A percentile compares a stretch with the other conserved stretches of the same genome.
phyloP scores from a whole-genome alignment of 2,113 vertebrate species.

The Turnix velox region DNA sequence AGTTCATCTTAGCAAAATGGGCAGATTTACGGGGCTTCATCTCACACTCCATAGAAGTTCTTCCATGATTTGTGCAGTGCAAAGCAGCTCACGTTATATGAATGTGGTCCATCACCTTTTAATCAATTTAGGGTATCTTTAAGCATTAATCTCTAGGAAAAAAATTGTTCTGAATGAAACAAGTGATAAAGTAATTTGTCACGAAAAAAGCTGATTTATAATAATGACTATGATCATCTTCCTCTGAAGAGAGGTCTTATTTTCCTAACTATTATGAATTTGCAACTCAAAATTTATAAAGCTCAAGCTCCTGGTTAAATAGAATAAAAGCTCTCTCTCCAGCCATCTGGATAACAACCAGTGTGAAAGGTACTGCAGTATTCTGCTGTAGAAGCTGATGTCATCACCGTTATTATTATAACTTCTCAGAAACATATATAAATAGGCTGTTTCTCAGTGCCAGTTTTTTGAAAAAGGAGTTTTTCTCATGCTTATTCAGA shows the following conservation, averaged over 20 bases:
- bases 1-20: neutral
- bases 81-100: neutral
- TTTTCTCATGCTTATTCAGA: conserved; percentile 8
- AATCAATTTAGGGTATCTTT: neutral
- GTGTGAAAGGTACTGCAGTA: neutral
- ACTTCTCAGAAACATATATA: neutral
- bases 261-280: neutral
- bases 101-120: neutral
- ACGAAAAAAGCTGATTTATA: neutral
- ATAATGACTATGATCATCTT: neutral
- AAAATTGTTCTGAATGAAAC: neutral
- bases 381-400: conserved; percentile 7
- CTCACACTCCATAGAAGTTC: neutral
- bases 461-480: neutral
- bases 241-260: neutral
- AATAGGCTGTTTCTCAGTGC: neutral
- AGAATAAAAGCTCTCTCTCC: neutral
- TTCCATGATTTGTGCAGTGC: neutral
- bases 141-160: neutral
- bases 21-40: neutral
- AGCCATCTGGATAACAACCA: neutral
- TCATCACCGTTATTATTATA: neutral
- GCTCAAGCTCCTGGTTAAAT: neutral
- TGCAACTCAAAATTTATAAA: neutral
- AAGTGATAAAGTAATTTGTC: neutral